phyloP scores from a whole-genome alignment of 2,113 vertebrate genomes.

The Notechis scutatus region DNA sequence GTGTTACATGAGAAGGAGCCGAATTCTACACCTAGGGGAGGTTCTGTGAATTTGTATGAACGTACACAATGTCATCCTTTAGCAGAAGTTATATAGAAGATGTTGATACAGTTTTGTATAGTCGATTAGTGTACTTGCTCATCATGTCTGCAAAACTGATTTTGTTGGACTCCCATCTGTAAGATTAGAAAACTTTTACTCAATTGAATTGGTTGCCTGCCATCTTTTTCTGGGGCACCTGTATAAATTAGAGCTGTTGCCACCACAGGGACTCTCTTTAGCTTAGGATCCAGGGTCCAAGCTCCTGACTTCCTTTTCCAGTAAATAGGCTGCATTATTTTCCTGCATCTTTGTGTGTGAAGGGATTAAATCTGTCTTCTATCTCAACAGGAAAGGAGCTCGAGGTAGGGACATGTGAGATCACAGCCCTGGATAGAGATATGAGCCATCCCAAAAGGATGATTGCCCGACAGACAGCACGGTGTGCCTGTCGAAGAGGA shows the following conservation, averaged over 20 bases:
- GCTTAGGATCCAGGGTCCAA: background rate
- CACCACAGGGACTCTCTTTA: background rate
- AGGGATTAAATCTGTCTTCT: background rate
- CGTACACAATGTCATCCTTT: background rate
- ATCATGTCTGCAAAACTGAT: background rate
- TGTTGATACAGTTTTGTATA: background rate
- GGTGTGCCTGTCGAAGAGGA: slow-evolving; percentile 79
- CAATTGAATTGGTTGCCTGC: background rate
- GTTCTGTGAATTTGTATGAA: background rate
- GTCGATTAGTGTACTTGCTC: background rate
- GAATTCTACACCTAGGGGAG: background rate
- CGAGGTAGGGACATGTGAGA: slow-evolving; percentile 80
- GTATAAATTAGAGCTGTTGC: background rate
- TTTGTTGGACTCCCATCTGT: background rate
- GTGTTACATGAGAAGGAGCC: background rate
- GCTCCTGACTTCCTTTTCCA: slow-evolving; percentile 32
- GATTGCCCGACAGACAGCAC: slow-evolving; percentile 80
- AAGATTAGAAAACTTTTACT: background rate
- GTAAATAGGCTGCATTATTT: background rate
- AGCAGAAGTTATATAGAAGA: background rate
- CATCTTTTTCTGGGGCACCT: background rate
- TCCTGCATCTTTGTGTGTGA: background rate
- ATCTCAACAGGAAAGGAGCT: slow-evolving; percentile 72
- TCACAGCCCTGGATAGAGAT: slow-evolving; percentile 81
- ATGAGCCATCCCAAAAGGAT: slow-evolving; percentile 77